These are phyloP conservation scores for Festucalex cinctus DNA, from an alignment of 2,113 vertebrate genomes.

Conservation along the genomic window DNA sequence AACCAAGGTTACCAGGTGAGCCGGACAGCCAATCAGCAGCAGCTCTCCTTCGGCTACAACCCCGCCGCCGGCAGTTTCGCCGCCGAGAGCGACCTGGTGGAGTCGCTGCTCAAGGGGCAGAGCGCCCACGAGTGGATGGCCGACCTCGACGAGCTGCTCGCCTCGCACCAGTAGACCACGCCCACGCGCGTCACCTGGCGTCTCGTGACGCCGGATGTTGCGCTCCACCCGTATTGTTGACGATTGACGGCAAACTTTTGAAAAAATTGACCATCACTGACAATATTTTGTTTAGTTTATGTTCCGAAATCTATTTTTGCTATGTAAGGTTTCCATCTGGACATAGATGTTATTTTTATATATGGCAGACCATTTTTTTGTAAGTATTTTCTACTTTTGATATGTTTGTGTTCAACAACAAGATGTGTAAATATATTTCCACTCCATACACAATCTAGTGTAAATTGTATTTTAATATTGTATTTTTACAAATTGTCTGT, in stretches of 20 bases:
- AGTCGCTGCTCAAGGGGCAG: conserved; percentile 92
- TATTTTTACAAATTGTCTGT: no score
- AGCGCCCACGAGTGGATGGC: conserved; percentile 97
- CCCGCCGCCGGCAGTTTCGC: conserved; percentile 80
- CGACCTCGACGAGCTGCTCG: conserved; percentile 90
- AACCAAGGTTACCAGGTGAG: conserved; percentile 87
- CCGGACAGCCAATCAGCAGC: conserved; percentile 75
- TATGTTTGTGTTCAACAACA: conserved; percentile 77
- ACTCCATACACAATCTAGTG: conserved; percentile 37
- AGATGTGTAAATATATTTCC: conserved; percentile 78
- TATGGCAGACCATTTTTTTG: conserved; percentile 75
- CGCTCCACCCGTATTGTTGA: no score
- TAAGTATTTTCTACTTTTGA: conserved; percentile 83
- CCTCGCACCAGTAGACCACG: conserved; percentile 77
- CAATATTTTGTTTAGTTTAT: conserved; percentile 55
- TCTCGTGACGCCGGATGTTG: no score
- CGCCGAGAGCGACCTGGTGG: conserved; percentile 88
- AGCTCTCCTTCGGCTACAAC: conserved; percentile 82
- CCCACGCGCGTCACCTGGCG: no score
- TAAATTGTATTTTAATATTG: no score
- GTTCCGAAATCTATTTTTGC: conserved; percentile 72
- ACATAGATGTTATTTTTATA: conserved; percentile 82
- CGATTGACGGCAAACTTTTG: no score
- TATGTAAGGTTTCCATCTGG: conserved; percentile 70
- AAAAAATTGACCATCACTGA: no score